Percentiles rank a stretch among this genome's conserved stretches.
phyloP scores from a whole-genome alignment of 2,888 invertebrate species.

The Drosophila nigritarsus region DNA sequence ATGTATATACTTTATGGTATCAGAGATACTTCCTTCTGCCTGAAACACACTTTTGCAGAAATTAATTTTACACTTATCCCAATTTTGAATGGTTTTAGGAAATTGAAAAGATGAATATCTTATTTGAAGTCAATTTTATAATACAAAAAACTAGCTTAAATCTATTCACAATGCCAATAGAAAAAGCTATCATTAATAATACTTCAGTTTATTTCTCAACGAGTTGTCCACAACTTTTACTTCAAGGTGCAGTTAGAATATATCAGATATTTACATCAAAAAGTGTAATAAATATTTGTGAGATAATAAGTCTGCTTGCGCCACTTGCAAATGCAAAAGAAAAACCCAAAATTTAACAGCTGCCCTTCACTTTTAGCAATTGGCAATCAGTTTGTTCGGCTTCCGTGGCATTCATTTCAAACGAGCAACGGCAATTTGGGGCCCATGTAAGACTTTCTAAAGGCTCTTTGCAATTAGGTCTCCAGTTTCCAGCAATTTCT shows the following conservation, averaged over 20 bases:
- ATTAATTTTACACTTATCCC: not conserved
- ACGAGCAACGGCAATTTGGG: constrained; percentile 27
- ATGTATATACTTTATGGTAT: no score
- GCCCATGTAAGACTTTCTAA: constrained; percentile 50
- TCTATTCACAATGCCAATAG: not conserved
- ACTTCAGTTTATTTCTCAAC: not conserved
- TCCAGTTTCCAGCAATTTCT: constrained; percentile 23
- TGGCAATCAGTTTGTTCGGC: constrained; percentile 38
- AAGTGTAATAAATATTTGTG: not conserved
- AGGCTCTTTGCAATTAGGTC: constrained; percentile 37
- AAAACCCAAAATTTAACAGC: constrained; percentile 1
- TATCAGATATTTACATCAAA: not conserved
- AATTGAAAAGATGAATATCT: not conserved
- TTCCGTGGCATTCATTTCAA: constrained; percentile 47
- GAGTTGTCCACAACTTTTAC: not conserved
- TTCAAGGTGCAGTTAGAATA: not conserved
- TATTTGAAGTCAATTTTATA: not conserved
- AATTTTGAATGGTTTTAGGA: not conserved
- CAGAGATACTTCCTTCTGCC: no score
- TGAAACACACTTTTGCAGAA: no score
- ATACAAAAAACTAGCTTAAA: not conserved
- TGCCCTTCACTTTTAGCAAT: constrained; percentile 28
- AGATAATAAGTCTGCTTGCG: not conserved
- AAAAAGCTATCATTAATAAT: not conserved
- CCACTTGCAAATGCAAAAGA: not conserved